These are phyloP conservation scores for Andinoacara biseriatus DNA, from an alignment of 2,113 vertebrate genomes.

Conservation along the genomic window DNA sequence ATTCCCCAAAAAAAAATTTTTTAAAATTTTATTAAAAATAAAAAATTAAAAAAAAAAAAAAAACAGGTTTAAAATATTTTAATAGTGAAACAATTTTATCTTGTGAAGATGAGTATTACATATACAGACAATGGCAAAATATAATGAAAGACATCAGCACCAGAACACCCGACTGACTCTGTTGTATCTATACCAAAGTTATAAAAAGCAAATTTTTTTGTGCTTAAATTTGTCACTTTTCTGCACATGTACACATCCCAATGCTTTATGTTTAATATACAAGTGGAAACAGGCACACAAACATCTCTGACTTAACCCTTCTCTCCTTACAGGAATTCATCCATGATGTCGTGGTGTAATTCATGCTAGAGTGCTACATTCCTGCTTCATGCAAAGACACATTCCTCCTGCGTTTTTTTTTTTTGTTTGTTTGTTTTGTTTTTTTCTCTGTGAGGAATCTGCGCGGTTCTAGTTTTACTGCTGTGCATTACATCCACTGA, in stretches of 20 bases:
- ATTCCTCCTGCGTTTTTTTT: conserved; percentile 28
- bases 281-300: conserved; percentile 53
- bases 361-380: conserved; percentile 59
- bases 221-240: conserved; percentile 5
- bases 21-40: no score
- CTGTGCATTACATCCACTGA: conserved; percentile 15
- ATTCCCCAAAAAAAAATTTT: no score
- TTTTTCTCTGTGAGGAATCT: not conserved
- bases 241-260: not conserved
- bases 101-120: not conserved
- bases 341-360: conserved; percentile 54
- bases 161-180: not conserved
- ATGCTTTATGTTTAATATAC: conserved; percentile 39
- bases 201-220: not conserved
- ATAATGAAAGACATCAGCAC: not conserved
- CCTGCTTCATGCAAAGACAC: conserved; percentile 62
- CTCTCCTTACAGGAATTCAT: conserved; percentile 53
- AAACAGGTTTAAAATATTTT: no score
- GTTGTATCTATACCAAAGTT: not conserved
- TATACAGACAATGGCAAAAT: not conserved
- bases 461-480: conserved; percentile 26
- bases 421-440: no score
- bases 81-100: not conserved
- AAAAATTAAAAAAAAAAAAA: no score
- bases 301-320: conserved; percentile 55